Evolutionary conservation across 2,888 invertebrate species (phyloP), one percentile per base, ranked within the genome.

Genomic region (Habroteleia sp.): DNA sequence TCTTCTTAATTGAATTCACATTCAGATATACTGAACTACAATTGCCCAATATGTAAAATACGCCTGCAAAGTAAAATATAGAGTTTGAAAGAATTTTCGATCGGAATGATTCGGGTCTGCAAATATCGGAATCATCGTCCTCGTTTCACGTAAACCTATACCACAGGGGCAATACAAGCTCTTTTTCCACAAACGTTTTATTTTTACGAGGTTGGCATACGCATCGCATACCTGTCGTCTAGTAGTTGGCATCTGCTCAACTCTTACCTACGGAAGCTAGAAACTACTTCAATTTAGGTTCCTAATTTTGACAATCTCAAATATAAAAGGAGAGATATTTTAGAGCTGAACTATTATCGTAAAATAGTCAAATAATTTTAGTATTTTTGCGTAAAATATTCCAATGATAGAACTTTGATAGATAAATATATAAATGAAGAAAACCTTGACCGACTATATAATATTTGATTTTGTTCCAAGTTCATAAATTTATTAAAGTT

Each of bases 151-250:
- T 41, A 33, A 62, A n/a, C 54, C 35, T 62, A 68, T 79, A 78
- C 76, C 74, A 29, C 6, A 17, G 7, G 62, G 10, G 37, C 46
- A 62, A 56, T 33, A 27, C 58, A 37, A 44, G 23, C 8, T 71
- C 65, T 41, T 54, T 77, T 76, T 79, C 25, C 37, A 7, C 17
- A 17, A 44, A 37, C 54, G 65, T 65, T 75, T 77, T 78, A 75
- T 75, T 75, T 74, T 75, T 68, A 58, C 54, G 52, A 68, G 39
- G 56, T 71, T 74, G 71, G 66, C 77, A 69, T 65, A 35, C 41
- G 33, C 31, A 35, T 77, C 56, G 77, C 81, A 80, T 82, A 82
- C 81, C 80, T 81, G 79, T 81, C 82, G 81, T 81, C 80, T 83
- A 80, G 80, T 79, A 63, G 76, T 79, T 72, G 77, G 65, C 83